These are phyloP conservation scores for Gambusia holbrooki DNA, from an alignment of 2,113 vertebrate species.

Conservation along the genomic window DNA sequence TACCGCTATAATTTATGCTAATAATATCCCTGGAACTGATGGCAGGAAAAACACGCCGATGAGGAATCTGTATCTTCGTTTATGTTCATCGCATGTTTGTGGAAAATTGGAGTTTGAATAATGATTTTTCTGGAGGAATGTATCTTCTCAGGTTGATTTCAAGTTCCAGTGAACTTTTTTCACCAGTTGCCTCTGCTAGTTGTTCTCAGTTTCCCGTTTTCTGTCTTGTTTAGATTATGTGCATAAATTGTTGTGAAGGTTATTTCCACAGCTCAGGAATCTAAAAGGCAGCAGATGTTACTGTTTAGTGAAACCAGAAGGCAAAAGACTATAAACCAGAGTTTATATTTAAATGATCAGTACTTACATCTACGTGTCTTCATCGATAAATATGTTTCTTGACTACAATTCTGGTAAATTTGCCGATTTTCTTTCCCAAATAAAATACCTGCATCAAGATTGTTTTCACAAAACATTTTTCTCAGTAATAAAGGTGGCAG, in stretches of 20 bases:
- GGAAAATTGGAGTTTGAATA: conserved; percentile 11
- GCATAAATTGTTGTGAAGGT: neutral
- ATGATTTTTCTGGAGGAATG: neutral
- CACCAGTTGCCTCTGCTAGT: neutral
- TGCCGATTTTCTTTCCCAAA: too few relatives aligned
- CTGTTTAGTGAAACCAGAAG: neutral
- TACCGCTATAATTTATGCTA: conserved; percentile 68
- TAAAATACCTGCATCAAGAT: too few relatives aligned
- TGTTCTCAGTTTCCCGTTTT: neutral
- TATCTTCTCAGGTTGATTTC: conserved; percentile 31
- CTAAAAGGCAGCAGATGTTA: neutral
- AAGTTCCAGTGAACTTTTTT: conserved; percentile 39
- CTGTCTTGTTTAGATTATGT: neutral
- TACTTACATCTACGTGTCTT: neutral
- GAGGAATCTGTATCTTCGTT: conserved; percentile 43
- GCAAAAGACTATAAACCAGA: neutral
- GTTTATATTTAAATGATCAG: neutral
- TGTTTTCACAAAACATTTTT: too few relatives aligned
- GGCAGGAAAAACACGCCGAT: conserved; percentile 36
- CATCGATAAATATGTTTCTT: neutral
- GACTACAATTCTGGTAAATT: neutral
- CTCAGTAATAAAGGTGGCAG: too few relatives aligned
- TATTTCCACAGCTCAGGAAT: neutral
- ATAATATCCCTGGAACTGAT: conserved; percentile 53
- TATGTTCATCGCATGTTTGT: conserved; percentile 35